Evolutionary conservation across 1,140 invertebrate genomes (phyloP).

Genomic region (Carposina sasakii): DNA sequence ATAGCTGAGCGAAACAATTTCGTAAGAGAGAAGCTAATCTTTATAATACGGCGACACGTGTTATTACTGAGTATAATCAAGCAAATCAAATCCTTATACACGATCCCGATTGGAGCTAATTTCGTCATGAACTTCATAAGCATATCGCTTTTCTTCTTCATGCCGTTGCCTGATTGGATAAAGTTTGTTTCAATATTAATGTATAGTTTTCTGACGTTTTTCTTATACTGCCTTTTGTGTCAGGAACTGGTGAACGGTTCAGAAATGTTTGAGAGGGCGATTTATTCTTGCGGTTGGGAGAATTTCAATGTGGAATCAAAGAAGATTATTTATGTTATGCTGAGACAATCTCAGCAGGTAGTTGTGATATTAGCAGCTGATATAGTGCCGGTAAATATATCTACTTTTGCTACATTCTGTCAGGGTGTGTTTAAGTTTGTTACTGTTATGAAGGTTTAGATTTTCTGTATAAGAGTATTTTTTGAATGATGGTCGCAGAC

Average conservation of each 20-base stretch:
- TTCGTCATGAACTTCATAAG: slow-evolving; percentile 29
- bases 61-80: no score
- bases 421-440: slow-evolving; percentile 35
- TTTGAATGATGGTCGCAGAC: no score
- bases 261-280: slow-evolving; percentile 28
- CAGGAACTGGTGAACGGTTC: slow-evolving; percentile 33
- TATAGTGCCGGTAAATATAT: slow-evolving; percentile 28
- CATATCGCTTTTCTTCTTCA: slow-evolving; percentile 27
- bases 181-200: slow-evolving; percentile 26
- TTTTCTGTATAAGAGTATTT: no score
- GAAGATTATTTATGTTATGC: slow-evolving; percentile 25
- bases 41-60: no score
- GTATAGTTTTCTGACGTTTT: slow-evolving; percentile 31
- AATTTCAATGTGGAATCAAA: slow-evolving; percentile 23
- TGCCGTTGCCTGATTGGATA: slow-evolving; percentile 24
- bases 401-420: slow-evolving; percentile 31
- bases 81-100: no score
- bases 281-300: slow-evolving; percentile 40
- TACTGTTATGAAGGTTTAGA: slow-evolving; percentile 32
- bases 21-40: no score
- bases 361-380: slow-evolving; percentile 25
- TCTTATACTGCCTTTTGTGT: slow-evolving; percentile 35
- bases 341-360: slow-evolving; percentile 30
- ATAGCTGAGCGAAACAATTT: no score
- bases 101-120: slow-evolving; percentile 25